Conservation (phyloP, 2,888 invertebrate species). For the Myopa testacea region DNA sequence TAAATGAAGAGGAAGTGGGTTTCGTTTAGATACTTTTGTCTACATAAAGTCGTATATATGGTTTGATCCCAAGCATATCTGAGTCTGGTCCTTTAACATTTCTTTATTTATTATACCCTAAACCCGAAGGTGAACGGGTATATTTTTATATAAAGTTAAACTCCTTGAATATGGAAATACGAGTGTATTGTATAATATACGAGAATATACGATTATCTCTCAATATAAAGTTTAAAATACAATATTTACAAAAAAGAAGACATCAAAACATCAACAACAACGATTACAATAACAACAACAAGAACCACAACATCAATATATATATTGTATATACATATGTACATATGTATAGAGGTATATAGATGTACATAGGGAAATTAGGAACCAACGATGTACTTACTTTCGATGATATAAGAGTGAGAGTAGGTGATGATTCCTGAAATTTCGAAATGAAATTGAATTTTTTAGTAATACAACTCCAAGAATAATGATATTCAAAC, state of each 20-base stretch:
- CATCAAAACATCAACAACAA: slow-evolving; percentile 29
- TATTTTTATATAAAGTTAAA: too few species aligned
- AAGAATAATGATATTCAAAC: too few species aligned
- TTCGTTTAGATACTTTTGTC: too few species aligned
- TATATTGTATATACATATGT: slow-evolving; percentile 27
- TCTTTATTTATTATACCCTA: too few species aligned
- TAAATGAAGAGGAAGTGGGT: too few species aligned
- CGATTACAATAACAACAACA: slow-evolving; percentile 24
- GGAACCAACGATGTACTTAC: slow-evolving; percentile 70
- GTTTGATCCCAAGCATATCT: too few species aligned
- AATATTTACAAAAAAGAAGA: not conserved
- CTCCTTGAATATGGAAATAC: too few species aligned
- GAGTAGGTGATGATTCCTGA: slow-evolving; percentile 83
- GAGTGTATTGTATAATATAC: too few species aligned
- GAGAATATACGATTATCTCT: too few species aligned
- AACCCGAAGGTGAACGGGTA: too few species aligned
- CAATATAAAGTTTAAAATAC: not conserved
- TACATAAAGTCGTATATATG: too few species aligned
- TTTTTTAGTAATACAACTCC: slow-evolving; percentile 28
- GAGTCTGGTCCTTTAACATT: too few species aligned
- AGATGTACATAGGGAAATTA: not conserved
- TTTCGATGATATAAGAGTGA: slow-evolving; percentile 83
- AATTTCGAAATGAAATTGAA: slow-evolving; percentile 57
- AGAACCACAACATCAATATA: slow-evolving; percentile 13
- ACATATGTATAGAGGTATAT: slow-evolving; percentile 1